Evolutionary conservation across 2,888 invertebrate genomes (phyloP), one percentile per base, ranked within the genome.

Genomic region (Idaea straminata): DNA sequence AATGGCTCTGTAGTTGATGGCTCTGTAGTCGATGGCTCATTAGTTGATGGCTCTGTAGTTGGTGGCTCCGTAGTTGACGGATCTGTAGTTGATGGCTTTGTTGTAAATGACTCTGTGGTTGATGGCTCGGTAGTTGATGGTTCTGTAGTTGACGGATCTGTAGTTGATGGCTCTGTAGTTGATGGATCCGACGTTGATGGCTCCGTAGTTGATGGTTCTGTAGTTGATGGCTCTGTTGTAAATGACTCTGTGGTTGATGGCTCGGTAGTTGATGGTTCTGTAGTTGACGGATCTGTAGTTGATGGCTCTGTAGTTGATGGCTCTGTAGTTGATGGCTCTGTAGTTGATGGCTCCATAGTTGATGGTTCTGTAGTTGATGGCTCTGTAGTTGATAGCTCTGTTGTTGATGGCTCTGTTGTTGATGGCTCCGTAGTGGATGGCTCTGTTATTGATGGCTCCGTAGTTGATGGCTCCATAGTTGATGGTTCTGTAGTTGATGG

Each of bases 241-340:
- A 7, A 10, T 15, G 13, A n/a, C 5, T 4, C 7, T 13, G 61
- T 61, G 0, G 47, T 47, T 10, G 47, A 47, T 10, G 0, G 47
- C 5, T 7, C 7, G 5, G 64, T 61, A 0, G 47, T 47, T 10
- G 47, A 47, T 10, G 5, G 47, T 7, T 47, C 36, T 10, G 36
- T 64, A 36, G 5, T 38, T 63, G 25, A 25, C 25, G 38, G 58
- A 5, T 58, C 58, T 15, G 64, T 57, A 13, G 64, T 57, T 58
- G 47, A 47, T 47, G 0, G 10, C 13, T 47, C 47, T 10, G 47
- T 47, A 10, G 59, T 35, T 13, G 35, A 47, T 7, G 25, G 25
- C 25, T 47, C 47, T 47, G 47, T 47, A 4, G 47, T 47, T 5
- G 4, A 47, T 5, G 4, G 13, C 13, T 2, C 47, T 7, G 47